Percentiles rank a stretch among this genome's conserved stretches.
Conservation (phyloP, 2,888 invertebrate species). For the Drosophila acutilabella region DNA sequence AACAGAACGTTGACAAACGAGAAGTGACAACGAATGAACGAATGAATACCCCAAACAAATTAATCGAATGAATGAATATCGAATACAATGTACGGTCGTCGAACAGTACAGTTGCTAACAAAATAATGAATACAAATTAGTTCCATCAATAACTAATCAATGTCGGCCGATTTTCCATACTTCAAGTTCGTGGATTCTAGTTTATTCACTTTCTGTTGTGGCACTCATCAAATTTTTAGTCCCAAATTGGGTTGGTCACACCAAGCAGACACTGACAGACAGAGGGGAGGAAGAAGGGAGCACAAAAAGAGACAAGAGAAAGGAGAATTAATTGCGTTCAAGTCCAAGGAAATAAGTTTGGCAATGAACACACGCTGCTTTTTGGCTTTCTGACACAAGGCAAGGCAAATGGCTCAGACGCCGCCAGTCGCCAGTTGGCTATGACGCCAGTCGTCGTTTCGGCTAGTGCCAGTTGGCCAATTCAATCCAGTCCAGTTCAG, state of each 20-base stretch:
- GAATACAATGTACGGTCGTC: constrained; percentile 48
- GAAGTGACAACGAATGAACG: constrained; percentile 51
- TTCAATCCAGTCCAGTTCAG: constrained; percentile 17
- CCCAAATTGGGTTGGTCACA: constrained; percentile 26
- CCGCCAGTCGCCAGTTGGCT: constrained; percentile 17
- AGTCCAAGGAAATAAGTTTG: constrained; percentile 73
- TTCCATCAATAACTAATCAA: constrained; percentile 64
- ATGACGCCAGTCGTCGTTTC: constrained; percentile 55
- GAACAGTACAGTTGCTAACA: constrained; percentile 60
- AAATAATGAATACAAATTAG: constrained; percentile 30
- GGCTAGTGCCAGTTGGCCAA: constrained; percentile 10
- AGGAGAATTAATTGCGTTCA: constrained; percentile 58
- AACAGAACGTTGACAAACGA: constrained; percentile 55
- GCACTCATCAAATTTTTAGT: constrained; percentile 56
- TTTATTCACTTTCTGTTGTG: constrained; percentile 14
- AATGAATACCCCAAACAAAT: constrained; percentile 62
- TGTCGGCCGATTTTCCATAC: constrained; percentile 34
- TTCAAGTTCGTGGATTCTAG: constrained; percentile 7
- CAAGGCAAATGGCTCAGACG: constrained; percentile 38
- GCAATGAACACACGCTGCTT: constrained; percentile 64
- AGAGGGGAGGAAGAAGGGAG: not conserved
- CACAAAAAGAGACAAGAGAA: constrained; percentile 8
- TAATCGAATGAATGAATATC: constrained; percentile 68
- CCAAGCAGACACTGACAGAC: constrained; percentile 34
- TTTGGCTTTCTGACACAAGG: constrained; percentile 1